Evolutionary conservation across 2,888 invertebrate genomes (phyloP).

Genomic region (Dusona sp.): DNA sequence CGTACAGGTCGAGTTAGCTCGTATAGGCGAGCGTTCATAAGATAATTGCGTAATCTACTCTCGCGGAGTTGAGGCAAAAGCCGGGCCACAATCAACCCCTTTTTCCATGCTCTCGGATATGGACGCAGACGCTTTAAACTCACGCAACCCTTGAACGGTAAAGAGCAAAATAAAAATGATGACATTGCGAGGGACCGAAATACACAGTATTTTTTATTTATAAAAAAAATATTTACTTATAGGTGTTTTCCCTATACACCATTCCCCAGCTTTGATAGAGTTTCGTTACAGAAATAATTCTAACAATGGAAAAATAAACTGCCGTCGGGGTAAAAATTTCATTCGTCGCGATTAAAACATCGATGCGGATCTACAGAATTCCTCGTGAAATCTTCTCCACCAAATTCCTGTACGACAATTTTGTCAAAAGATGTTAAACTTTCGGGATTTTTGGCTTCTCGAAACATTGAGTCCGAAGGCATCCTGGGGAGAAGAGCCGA

Average conservation of each 20-base stretch:
- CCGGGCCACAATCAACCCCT: conserved; percentile 78
- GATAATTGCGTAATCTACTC: conserved; percentile 81
- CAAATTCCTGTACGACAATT: not conserved
- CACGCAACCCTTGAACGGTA: conserved; percentile 29
- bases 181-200: conserved; percentile 14
- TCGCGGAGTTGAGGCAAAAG: conserved; percentile 47
- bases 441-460: not conserved
- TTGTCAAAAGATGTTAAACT: not conserved
- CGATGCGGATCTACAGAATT: not conserved
- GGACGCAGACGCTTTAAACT: conserved; percentile 43
- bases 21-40: conserved; percentile 78
- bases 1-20: conserved; percentile 72
- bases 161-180: conserved; percentile 22
- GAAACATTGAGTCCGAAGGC: too few species aligned
- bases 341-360: not conserved
- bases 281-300: too few species aligned
- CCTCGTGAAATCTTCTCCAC: not conserved
- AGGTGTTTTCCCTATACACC: too few species aligned
- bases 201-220: not conserved
- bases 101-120: conserved; percentile 50
- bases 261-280: too few species aligned
- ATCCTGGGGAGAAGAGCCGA: too few species aligned
- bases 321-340: not conserved
- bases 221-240: too few species aligned
- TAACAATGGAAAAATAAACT: not conserved